Evolutionary conservation across 2,113 vertebrate genomes (phyloP), one percentile per base, ranked within the genome.

Genomic region (Panthera tigris): DNA sequence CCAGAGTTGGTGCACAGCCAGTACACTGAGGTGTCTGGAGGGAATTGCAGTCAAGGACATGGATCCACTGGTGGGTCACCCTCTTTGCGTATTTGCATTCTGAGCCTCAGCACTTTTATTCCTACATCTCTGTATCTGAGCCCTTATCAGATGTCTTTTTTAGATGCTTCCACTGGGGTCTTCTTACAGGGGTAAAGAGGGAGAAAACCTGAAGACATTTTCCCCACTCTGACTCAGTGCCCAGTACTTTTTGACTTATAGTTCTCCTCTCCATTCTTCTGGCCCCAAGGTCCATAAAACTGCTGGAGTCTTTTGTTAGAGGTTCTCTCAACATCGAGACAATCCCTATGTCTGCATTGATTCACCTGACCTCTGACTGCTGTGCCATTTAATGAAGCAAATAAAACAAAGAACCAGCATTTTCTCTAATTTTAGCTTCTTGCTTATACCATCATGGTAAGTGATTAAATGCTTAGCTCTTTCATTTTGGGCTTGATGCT

Each of bases 381-480:
- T 95, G 4, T 39, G 29, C 18, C 50, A 36, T 61, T 79, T 94
- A 76, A 74, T 21, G 31, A n/a, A 21, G 82, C 65, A 61, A 89
- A 91, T 55, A 36, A 95, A 61, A 66, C 33, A 27, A 57, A 92
- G 33, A 13, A 33, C 69, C 23, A 41, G 7, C n/a, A 21, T 33
- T 93, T 74, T 83, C 31, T 74, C 80, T 7, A 69, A 76, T 63
- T 93, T 66, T 68, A 95, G 18, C 41, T 16, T 93, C 21, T 82
- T 88, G 89, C 36, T 55, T 69, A 7, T 78, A 9, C 33, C 74
- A n/a, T 83, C 61, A 61, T 2, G 41, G n/a, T 45, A 39, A 55
- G 1, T 11, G 78, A 66, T 57, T 83, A 78, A 92, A 92, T 33
- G 63, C 74, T 96, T 97, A 68, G 78, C 29, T 36, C 52, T 96